phyloP scores from a whole-genome alignment of 2,888 invertebrate species.

The Hirtodrosophila alboralis region DNA sequence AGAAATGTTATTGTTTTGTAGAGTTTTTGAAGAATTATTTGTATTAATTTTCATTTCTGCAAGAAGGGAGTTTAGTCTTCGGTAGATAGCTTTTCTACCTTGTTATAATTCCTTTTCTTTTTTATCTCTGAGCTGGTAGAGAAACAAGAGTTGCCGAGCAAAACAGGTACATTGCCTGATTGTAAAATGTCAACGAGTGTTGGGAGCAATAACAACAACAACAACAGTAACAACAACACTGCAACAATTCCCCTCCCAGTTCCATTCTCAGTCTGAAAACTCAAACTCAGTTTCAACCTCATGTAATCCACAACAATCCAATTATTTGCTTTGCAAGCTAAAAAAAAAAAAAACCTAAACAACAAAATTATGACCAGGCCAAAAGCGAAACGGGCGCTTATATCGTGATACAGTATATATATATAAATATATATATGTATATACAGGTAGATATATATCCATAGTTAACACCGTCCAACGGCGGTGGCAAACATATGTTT shows the following conservation, averaged over 20 bases:
- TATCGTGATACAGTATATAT: background rate
- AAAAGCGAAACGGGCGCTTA: background rate
- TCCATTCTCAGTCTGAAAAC: slow-evolving; percentile 17
- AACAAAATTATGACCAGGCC: slow-evolving; percentile 64
- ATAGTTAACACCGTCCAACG: no score
- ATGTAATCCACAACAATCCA: slow-evolving; percentile 61
- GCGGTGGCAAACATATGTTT: slow-evolving; percentile 64
- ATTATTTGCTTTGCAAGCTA: slow-evolving; percentile 62
- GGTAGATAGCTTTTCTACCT: background rate
- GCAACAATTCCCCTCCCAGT: no score
- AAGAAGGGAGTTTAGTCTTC: no score
- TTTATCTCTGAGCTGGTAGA: slow-evolving; percentile 14
- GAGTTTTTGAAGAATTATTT: no score
- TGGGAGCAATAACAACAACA: background rate
- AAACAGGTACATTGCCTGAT: slow-evolving; percentile 66
- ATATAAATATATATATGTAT: background rate
- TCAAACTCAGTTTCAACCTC: slow-evolving; percentile 7
- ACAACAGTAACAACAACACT: slow-evolving; percentile 6
- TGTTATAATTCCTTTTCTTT: background rate
- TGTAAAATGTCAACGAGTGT: slow-evolving; percentile 58
- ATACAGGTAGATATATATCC: no score
- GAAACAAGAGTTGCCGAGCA: slow-evolving; percentile 47
- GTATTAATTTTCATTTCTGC: no score
- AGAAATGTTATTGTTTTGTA: no score
- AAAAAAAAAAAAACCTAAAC: slow-evolving; percentile 58